Conservation (phyloP, 2,888 invertebrate species). For the Ophraella communa region DNA sequence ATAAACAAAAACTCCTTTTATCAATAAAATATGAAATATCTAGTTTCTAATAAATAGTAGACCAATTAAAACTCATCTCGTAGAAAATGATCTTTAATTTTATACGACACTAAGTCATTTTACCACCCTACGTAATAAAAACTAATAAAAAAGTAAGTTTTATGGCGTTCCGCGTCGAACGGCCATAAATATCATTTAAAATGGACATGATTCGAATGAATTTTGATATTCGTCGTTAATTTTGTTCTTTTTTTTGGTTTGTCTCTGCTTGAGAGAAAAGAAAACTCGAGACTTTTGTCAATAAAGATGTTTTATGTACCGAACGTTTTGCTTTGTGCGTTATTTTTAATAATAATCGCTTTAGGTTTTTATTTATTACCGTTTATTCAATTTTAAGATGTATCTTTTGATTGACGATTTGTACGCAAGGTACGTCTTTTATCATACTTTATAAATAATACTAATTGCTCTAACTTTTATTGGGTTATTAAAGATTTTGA, state of each 20-base stretch:
- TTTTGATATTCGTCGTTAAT: constrained; percentile 15
- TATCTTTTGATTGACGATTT: constrained; percentile 2
- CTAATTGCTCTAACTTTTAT: not conserved
- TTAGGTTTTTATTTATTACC: not conserved
- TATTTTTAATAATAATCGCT: constrained; percentile 2
- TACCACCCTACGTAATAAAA: constrained; percentile 1
- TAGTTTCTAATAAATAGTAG: too few relatives aligned
- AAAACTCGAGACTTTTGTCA: constrained; percentile 2
- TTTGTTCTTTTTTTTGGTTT: too few relatives aligned
- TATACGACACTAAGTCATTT: not conserved
- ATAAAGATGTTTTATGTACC: constrained; percentile 9
- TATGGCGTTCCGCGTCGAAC: constrained; percentile 4
- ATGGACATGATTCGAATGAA: constrained; percentile 15
- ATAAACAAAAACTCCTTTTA: too few relatives aligned
- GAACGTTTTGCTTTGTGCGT: not conserved
- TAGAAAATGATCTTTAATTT: not conserved
- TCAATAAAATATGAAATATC: too few relatives aligned
- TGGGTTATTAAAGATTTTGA: not conserved
- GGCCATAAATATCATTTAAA: constrained; percentile 13
- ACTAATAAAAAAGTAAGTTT: not conserved
- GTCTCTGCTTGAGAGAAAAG: constrained; percentile 1
- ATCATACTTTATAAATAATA: not conserved
- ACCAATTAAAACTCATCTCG: too few relatives aligned
- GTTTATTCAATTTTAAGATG: constrained; percentile 2
- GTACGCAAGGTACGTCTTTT: not conserved